Base-by-base conservation (phyloP, 2,888 invertebrate species). In the Phymatocera aterrima region DNA sequence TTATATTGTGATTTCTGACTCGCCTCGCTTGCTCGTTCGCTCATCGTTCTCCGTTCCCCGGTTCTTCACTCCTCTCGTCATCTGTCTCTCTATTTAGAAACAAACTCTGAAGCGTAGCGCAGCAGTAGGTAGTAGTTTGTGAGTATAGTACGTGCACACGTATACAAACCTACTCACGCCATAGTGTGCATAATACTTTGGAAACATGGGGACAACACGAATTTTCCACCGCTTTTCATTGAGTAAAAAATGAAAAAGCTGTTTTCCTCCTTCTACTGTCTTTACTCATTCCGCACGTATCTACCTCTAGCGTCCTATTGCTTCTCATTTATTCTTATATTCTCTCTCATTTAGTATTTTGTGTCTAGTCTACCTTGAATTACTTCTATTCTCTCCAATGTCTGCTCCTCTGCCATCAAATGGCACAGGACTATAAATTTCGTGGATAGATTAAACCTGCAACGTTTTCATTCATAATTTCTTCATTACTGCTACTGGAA, bases 201-300 rank as follows among this genome's bases (percentile, higher is more conserved):
- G 68, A 46, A 68, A 68, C 68, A 46, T 68, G 68, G 43, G n/a
- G 54, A 21, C 61, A 64, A 64, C 61, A 64, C 61, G 61, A 68
- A 43, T 68, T 68, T 28, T 68, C 46, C 43, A 68, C 68, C 43
- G 68, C 46, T 43, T 68, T 68, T 68, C 46, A 46, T 43, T 43
- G 46, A 68, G n/a, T n/a, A n/a, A 21, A n/a, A 46, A 43, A 43
- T 68, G 24, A 68, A 68, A 43, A 68, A 68, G 43, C 68, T 68
- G 40, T 46, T 64, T n/a, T n/a, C n/a, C 34, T 64, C 61, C 21
- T 21, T 51, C 5, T 31, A 68, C 68, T 46, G 68, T 68, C 68
- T 68, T 68, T 68, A 28, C 43, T 64, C 68, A 0, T 68, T 68
- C 46, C 68, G 28, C 28, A 57, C 57, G 40, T 40, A 40, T 40